Conservation (phyloP, 2,888 invertebrate genomes). For the Calliopum simillimum region DNA sequence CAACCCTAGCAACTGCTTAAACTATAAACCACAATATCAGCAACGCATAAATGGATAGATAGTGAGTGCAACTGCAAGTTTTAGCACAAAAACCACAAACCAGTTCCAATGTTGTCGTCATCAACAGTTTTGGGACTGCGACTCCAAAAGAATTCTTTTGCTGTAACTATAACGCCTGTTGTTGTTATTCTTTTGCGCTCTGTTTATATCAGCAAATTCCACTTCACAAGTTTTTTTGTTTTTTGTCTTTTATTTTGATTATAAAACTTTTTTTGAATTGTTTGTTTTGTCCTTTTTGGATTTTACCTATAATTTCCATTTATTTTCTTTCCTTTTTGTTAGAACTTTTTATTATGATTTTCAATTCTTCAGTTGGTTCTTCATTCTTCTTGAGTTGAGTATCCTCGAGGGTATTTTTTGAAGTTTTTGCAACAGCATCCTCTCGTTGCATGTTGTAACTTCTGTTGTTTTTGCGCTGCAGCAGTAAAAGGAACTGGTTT, state of each 20-base stretch:
- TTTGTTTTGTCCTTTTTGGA: not conserved
- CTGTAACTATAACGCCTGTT: not conserved
- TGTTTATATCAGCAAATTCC: not conserved
- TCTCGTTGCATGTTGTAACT: not conserved
- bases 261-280: not conserved
- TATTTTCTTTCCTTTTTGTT: not conserved
- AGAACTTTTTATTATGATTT: constrained; percentile 12
- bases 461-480: not conserved
- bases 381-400: not conserved
- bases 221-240: not conserved
- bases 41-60: not conserved
- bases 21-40: not conserved
- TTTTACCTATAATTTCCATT: not conserved
- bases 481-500: too few species aligned
- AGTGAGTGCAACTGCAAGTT: not conserved
- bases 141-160: not conserved
- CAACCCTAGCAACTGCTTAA: too few species aligned
- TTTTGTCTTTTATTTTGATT: not conserved
- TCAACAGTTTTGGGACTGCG: constrained; percentile 14
- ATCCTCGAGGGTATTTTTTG: constrained; percentile 23
- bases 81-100: not conserved
- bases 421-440: not conserved
- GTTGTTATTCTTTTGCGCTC: not conserved
- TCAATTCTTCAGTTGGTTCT: not conserved
- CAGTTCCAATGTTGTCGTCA: constrained; percentile 30